Evolutionary conservation across 2,888 invertebrate genomes (phyloP), one percentile per base, ranked within the genome.

Genomic region (Capitulum mitella): DNA sequence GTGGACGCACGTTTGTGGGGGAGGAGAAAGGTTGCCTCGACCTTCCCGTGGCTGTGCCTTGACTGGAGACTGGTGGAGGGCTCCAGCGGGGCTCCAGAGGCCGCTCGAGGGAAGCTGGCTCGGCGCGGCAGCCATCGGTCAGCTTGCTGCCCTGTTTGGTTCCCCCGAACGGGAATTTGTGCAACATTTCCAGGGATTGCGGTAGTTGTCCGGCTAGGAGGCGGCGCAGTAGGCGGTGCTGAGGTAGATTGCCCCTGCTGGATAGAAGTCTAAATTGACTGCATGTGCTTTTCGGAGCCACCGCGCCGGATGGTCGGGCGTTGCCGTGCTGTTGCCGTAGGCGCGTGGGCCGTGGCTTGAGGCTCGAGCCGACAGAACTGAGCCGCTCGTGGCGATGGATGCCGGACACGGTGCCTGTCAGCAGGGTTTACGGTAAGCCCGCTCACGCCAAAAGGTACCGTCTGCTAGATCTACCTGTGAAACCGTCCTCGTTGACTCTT

Each of bases 11-110:
- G 54, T 54, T 22, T 22, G 51, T 16, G 46, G 14, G 51, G 19
- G 51, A 16, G 51, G 19, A 22, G 51, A 12, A 32, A 26, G 61
- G 14, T 29, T 64, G 64, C 16, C 64, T 34, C 64, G 32, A 34
- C 64, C 64, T 64, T 64, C 64, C 34, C 64, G 34, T 34, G 64
- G 64, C 64, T 64, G 64, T 64, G 64, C 22, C 51, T 51, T 22
- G 5, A 22, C 51, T 22, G 51, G 51, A 51, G 51, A 51, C 51
- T 22, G 51, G 22, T 5, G 5, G n/a, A 32, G 34, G 64, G 16
- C 29, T 16, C 19, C 64, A 34, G 64, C 10, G 34, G n/a, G 58
- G 58, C 29, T 10, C n/a, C n/a, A 22, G 51, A 6, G 10, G 58
- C 58, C 58, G 58, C 43, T 12, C 5, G 43, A 43, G 43, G 43